Evolutionary conservation across 2,797 vertebrate genomes (phyloP).

Genomic region (Merluccius polli): DNA sequence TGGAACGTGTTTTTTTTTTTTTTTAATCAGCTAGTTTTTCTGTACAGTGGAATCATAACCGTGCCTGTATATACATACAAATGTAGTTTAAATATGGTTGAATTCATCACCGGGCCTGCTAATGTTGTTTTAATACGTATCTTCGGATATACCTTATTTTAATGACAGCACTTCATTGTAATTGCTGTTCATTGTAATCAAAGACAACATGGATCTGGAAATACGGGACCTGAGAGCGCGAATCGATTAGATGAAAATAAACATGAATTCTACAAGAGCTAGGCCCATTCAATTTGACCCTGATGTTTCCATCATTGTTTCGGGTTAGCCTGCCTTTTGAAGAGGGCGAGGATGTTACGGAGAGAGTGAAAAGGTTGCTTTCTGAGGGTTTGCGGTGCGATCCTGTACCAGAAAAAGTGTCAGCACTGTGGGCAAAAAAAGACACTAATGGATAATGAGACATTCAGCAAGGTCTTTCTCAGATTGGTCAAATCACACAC

Average conservation of each 20-base stretch:
- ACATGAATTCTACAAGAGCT: too few relatives aligned
- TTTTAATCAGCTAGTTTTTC: constrained; percentile 28
- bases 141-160: constrained; percentile 31
- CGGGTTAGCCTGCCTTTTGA: too few relatives aligned
- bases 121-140: constrained; percentile 27
- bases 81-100: constrained; percentile 30
- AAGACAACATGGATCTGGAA: too few relatives aligned
- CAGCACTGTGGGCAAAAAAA: not conserved
- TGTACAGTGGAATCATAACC: constrained; percentile 26
- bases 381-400: too few relatives aligned
- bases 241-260: too few relatives aligned
- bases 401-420: not conserved
- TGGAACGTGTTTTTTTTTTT: constrained; percentile 16
- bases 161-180: constrained; percentile 48
- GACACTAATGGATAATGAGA: too few relatives aligned
- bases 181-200: constrained; percentile 56
- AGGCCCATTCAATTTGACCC: too few relatives aligned
- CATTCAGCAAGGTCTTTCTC: not conserved
- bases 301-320: too few relatives aligned
- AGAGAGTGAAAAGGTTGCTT: too few relatives aligned
- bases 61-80: constrained; percentile 23
- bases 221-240: too few relatives aligned
- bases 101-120: constrained; percentile 23
- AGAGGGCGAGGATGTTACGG: too few relatives aligned
- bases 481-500: too few relatives aligned